Conservation (phyloP, 1,140 invertebrate genomes). For the Drosophila pallidifrons region DNA sequence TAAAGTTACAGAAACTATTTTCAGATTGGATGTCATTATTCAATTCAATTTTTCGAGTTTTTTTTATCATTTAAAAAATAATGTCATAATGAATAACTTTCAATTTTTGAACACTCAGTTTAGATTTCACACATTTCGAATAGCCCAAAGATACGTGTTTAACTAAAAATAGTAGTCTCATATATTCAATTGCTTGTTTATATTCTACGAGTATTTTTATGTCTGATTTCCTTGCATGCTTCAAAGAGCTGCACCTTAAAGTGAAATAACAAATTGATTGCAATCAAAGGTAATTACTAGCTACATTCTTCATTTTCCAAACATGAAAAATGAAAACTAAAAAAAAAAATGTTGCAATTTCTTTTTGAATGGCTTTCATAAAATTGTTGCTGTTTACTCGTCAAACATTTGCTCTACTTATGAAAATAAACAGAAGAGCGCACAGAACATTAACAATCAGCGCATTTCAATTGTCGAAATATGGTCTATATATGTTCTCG, state of each 20-base stretch:
- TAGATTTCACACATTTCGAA: too few relatives aligned
- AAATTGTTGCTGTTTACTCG: constrained; percentile 40
- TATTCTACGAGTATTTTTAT: neutral
- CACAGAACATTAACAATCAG: constrained; percentile 38
- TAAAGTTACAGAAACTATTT: too few relatives aligned
- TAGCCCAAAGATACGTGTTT: too few relatives aligned
- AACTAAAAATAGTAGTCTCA: too few relatives aligned
- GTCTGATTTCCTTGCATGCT: neutral
- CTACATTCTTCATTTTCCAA: neutral
- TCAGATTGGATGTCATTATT: too few relatives aligned
- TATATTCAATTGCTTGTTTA: too few relatives aligned
- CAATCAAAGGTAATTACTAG: neutral
- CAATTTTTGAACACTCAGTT: too few relatives aligned
- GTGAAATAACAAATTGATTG: neutral
- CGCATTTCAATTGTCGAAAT: constrained; percentile 33
- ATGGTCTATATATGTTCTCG: neutral
- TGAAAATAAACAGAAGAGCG: constrained; percentile 69
- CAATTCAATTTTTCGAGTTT: too few relatives aligned
- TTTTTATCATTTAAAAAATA: too few relatives aligned
- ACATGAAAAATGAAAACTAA: neutral
- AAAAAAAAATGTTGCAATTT: neutral
- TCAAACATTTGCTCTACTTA: constrained; percentile 53
- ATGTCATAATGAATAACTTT: too few relatives aligned
- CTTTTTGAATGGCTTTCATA: constrained; percentile 22
- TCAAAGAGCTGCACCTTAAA: neutral